phyloP scores from a whole-genome alignment of 2,797 vertebrate species.

The Hippopotamyrus pictus region DNA sequence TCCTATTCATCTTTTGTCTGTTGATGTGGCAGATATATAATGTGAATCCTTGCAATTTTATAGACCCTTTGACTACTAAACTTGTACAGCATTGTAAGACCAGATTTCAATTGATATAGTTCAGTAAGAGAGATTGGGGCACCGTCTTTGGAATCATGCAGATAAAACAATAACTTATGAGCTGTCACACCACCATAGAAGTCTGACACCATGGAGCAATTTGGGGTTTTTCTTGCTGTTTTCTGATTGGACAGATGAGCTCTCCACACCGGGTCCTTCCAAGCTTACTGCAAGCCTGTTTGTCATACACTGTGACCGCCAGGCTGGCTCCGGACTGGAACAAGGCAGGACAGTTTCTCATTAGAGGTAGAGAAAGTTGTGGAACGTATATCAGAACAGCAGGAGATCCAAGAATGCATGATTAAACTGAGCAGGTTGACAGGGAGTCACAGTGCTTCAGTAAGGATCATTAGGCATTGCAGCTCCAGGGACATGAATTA shows the following conservation, averaged over 20 bases:
- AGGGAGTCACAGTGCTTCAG: neutral
- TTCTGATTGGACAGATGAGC: conserved; percentile 49
- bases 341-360: conserved; percentile 73
- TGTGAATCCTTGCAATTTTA: neutral
- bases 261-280: conserved; percentile 62
- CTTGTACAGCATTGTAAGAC: neutral
- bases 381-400: neutral
- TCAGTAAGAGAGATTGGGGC: neutral
- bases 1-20: neutral
- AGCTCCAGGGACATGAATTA: neutral
- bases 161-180: neutral
- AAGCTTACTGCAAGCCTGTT: conserved; percentile 68
- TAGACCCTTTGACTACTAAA: neutral
- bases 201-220: neutral
- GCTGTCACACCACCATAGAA: neutral
- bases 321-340: conserved; percentile 80
- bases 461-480: neutral
- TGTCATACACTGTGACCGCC: conserved; percentile 72
- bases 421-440: neutral
- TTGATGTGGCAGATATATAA: neutral
- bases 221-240: conserved; percentile 14
- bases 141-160: neutral
- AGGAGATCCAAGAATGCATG: neutral
- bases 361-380: conserved; percentile 63
- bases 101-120: neutral